Evolutionary conservation across 2,888 invertebrate genomes (phyloP).

Genomic region (Cepaea hortensis): DNA sequence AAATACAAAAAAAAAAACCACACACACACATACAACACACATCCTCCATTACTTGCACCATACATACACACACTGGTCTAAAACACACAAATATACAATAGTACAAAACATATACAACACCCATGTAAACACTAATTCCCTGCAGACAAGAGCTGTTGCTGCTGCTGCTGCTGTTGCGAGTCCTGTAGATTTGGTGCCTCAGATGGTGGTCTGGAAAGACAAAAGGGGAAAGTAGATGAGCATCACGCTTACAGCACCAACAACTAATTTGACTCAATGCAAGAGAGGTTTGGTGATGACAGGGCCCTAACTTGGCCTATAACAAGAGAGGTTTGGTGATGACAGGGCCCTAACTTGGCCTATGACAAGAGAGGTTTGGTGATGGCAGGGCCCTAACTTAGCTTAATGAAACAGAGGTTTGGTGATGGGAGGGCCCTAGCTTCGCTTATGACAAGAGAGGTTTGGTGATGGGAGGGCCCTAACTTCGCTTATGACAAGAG

Average conservation of each 20-base stretch:
- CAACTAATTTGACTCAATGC: neutral
- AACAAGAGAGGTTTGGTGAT: no score
- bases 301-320: no score
- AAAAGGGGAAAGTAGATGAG: constrained; percentile 38
- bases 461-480: no score
- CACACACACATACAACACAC: neutral
- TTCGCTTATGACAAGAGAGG: no score
- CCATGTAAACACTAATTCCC: neutral
- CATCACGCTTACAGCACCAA: neutral
- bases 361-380: no score
- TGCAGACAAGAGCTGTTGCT: constrained; percentile 39
- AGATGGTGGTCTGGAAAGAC: constrained; percentile 57
- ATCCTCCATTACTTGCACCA: neutral
- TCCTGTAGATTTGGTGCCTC: constrained; percentile 55
- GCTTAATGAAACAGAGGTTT: no score
- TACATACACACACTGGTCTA: no score
- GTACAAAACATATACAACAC: neutral
- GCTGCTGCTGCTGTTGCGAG: constrained; percentile 44
- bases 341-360: no score
- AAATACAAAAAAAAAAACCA: neutral
- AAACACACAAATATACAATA: neutral
- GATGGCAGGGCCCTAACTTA: no score
- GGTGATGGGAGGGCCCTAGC: no score
- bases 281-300: no score
- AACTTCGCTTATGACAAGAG: no score